These are phyloP conservation scores for Axea sp. DNA, from an alignment of 2,888 invertebrate species.

Conservation along the genomic window DNA sequence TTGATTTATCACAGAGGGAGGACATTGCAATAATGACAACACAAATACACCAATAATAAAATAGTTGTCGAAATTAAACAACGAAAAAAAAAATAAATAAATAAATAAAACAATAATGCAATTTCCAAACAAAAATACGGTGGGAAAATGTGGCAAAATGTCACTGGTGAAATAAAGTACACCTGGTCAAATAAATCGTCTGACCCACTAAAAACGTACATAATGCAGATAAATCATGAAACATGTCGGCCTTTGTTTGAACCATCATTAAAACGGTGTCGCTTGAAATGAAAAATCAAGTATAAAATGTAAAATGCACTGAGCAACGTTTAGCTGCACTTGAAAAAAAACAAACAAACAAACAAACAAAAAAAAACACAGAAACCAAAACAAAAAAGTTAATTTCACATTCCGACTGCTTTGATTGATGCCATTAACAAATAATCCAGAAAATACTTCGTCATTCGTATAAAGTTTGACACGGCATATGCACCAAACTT, in stretches of 20 bases:
- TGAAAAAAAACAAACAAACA: too few species aligned
- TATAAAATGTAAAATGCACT: too few species aligned
- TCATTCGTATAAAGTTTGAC: slow-evolving; percentile 43
- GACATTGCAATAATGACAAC: slow-evolving; percentile 40
- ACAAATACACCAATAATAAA: slow-evolving; percentile 48
- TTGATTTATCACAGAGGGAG: slow-evolving; percentile 32
- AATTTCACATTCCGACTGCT: too few species aligned
- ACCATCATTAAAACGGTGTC: slow-evolving; percentile 37
- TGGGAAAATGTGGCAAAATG: slow-evolving; percentile 27
- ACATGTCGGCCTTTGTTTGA: slow-evolving; percentile 30
- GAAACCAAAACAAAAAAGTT: neutral
- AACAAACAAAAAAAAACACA: too few species aligned
- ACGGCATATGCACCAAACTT: slow-evolving; percentile 29
- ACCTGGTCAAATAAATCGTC: slow-evolving; percentile 52
- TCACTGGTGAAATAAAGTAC: slow-evolving; percentile 41
- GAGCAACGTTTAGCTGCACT: too few species aligned
- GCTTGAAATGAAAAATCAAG: slow-evolving; percentile 15
- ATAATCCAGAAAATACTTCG: slow-evolving; percentile 34
- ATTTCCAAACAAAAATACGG: slow-evolving; percentile 39
- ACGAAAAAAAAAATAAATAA: slow-evolving; percentile 10
- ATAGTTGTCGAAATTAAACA: slow-evolving; percentile 41
- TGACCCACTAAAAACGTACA: slow-evolving; percentile 50
- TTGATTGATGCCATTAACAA: slow-evolving; percentile 45
- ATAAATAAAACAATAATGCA: slow-evolving; percentile 23
- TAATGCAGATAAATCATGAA: slow-evolving; percentile 50